Evolutionary conservation across 2,797 vertebrate genomes (phyloP).

Genomic region (Hipposideros larvatus): DNA sequence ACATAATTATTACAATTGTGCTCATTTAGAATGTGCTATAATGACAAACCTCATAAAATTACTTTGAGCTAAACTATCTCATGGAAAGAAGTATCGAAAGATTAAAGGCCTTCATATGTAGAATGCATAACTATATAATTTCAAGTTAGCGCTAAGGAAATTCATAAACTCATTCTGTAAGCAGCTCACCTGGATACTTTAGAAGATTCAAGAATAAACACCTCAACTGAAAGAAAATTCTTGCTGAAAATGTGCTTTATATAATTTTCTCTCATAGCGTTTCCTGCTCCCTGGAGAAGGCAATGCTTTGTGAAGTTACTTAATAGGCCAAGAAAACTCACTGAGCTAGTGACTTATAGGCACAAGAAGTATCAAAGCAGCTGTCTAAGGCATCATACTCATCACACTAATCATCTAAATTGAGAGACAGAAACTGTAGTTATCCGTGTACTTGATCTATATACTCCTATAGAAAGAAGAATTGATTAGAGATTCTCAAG

Average conservation of each 20-base stretch:
- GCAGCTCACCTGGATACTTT: conserved; percentile 42
- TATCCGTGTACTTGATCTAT: not conserved
- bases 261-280: conserved; percentile 53
- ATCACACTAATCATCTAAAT: conserved; percentile 15
- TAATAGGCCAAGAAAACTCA: conserved; percentile 67
- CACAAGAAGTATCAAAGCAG: conserved; percentile 40
- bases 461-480: not conserved
- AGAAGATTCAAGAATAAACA: conserved; percentile 54
- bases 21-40: conserved; percentile 42
- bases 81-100: conserved; percentile 36
- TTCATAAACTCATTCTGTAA: conserved; percentile 36
- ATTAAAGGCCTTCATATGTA: conserved; percentile 50
- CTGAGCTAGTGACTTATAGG: not conserved
- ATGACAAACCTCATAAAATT: conserved; percentile 63
- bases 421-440: conserved; percentile 48
- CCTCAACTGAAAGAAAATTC: conserved; percentile 45
- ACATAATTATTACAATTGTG: conserved; percentile 45
- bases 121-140: conserved; percentile 63
- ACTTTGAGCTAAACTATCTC: conserved; percentile 62
- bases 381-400: not conserved
- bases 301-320: conserved; percentile 53
- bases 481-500: conserved; percentile 13
- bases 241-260: conserved; percentile 65
- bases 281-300: conserved; percentile 45
- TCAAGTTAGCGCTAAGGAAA: conserved; percentile 43